Conservation (phyloP, 2,797 vertebrate species). For the Trematomus bernacchii region DNA sequence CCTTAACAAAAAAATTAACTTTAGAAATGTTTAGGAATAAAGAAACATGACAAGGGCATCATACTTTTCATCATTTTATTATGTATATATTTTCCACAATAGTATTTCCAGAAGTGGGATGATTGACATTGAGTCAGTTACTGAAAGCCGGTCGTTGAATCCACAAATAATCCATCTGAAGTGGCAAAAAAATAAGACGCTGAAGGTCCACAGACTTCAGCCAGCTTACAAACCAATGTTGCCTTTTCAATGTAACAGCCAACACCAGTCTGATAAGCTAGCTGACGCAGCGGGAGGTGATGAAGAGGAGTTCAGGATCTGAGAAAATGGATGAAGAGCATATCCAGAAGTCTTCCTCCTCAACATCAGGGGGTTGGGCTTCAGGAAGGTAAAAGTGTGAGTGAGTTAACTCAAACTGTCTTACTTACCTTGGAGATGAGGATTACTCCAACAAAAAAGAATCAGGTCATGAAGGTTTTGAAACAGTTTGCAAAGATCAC, state of each 20-base stretch:
- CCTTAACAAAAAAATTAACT: too few species aligned
- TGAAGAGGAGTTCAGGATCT: neutral
- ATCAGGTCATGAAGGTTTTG: neutral
- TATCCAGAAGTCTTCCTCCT: neutral
- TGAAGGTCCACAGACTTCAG: slow-evolving; percentile 93
- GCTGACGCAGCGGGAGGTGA: slow-evolving; percentile 89
- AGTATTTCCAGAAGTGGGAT: slow-evolving; percentile 16
- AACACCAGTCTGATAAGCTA: slow-evolving; percentile 99
- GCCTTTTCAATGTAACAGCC: slow-evolving; percentile 92
- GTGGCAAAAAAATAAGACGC: slow-evolving; percentile 68
- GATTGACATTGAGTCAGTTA: neutral
- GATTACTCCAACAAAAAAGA: slow-evolving; percentile 11
- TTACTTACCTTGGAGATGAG: slow-evolving; percentile 73
- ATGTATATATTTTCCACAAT: slow-evolving; percentile 26
- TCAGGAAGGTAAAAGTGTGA: neutral
- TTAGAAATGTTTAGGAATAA: neutral
- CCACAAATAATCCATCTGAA: neutral
- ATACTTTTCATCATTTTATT: slow-evolving; percentile 59
- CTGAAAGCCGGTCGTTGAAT: neutral
- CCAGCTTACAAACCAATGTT: slow-evolving; percentile 99
- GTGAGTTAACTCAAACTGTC: neutral
- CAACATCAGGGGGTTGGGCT: neutral
- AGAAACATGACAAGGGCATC: slow-evolving; percentile 2
- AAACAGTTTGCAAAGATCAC: slow-evolving; percentile 17
- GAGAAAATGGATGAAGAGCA: neutral